phyloP scores from a whole-genome alignment of 2,113 vertebrate species.

The Sinosuthora webbiana region DNA sequence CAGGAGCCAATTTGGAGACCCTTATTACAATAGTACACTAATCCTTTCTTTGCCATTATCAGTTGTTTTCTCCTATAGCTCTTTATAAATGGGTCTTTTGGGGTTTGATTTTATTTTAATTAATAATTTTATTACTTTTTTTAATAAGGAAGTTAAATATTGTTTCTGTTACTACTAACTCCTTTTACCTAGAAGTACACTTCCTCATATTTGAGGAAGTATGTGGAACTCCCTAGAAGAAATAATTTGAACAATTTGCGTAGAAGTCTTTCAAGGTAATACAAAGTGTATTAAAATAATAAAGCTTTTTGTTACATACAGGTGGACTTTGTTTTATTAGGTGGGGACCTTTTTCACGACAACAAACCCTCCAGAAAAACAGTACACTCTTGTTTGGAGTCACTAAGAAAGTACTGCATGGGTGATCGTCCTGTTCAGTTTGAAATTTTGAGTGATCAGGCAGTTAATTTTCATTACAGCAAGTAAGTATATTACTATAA shows the following conservation, averaged over 20 bases:
- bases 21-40: background rate
- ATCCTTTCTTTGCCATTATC: background rate
- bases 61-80: background rate
- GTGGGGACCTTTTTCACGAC: constrained; percentile 97
- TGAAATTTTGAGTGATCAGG: constrained; percentile 93
- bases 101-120: background rate
- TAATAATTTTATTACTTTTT: background rate
- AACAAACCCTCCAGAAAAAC: constrained; percentile 95
- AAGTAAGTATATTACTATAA: constrained; percentile 78
- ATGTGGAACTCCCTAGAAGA: background rate
- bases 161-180: background rate
- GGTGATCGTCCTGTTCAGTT: constrained; percentile 91
- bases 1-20: background rate
- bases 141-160: background rate
- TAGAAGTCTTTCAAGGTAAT: background rate
- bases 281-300: constrained; percentile 40
- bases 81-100: background rate
- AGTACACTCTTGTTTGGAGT: constrained; percentile 84
- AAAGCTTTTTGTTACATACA: constrained; percentile 66
- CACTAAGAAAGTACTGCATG: constrained; percentile 92
- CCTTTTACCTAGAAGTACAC: background rate
- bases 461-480: constrained; percentile 92
- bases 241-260: background rate
- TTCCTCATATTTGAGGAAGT: background rate
- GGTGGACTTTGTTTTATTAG: constrained; percentile 96